phyloP scores from a whole-genome alignment of 1,140 invertebrate species.

The Hycleus phaleratus region DNA sequence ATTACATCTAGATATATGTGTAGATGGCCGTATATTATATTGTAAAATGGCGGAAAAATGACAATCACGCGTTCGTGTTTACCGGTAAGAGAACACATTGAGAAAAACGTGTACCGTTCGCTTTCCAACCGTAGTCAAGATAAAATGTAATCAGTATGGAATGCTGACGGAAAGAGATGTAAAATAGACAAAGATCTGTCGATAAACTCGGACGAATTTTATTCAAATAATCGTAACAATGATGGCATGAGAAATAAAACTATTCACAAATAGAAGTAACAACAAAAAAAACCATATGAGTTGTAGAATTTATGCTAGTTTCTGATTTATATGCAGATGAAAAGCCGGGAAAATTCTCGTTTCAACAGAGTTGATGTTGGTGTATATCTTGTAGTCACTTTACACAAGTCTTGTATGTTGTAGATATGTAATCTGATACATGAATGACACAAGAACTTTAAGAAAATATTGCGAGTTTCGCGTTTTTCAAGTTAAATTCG shows the following conservation, averaged over 20 bases:
- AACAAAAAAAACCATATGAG: not conserved
- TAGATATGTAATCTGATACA: too few species aligned
- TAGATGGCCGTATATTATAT: conserved; percentile 10
- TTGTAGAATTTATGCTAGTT: too few species aligned
- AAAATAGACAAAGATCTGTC: not conserved
- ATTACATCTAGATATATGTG: conserved; percentile 12
- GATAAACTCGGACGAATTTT: conserved; percentile 6
- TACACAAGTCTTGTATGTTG: too few species aligned
- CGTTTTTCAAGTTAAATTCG: too few species aligned
- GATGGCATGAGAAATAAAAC: not conserved
- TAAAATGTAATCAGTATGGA: not conserved
- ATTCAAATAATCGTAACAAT: not conserved
- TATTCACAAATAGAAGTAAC: not conserved
- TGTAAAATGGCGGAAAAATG: conserved; percentile 14
- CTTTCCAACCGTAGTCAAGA: not conserved
- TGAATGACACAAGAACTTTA: too few species aligned
- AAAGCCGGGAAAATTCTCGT: not conserved
- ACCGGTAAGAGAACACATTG: conserved; percentile 8
- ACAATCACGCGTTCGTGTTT: conserved; percentile 17
- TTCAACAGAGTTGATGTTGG: not conserved
- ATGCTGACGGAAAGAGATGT: not conserved
- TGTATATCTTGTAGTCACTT: too few species aligned
- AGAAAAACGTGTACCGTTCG: conserved; percentile 11
- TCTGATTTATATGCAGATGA: too few species aligned
- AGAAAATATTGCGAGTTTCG: too few species aligned